phyloP scores from a whole-genome alignment of 2,797 vertebrate species.

The Anguilla pacifica region DNA sequence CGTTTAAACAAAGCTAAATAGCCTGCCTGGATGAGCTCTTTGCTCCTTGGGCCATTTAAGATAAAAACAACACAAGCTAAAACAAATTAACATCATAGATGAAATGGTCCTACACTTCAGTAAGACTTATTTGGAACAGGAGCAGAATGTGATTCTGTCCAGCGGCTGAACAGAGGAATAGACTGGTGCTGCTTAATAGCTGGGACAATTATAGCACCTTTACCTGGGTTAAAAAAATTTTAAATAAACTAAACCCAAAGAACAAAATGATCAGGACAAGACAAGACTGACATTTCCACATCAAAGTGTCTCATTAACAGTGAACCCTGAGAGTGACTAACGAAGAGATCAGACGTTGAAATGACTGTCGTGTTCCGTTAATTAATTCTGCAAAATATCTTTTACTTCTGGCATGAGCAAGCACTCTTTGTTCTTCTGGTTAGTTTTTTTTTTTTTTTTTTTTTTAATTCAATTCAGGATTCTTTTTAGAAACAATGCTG shows the following conservation, averaged over 20 bases:
- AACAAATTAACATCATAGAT: neutral
- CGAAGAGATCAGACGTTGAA: neutral
- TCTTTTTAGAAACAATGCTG: neutral
- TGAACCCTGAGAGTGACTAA: neutral
- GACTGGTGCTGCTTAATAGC: neutral
- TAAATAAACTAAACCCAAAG: neutral
- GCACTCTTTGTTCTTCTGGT: too few relatives aligned
- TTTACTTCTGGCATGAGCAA: neutral
- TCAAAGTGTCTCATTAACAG: neutral
- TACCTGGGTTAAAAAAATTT: neutral
- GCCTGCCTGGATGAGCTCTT: too few relatives aligned
- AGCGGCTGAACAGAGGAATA: neutral
- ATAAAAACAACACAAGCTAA: neutral
- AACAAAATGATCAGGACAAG: neutral
- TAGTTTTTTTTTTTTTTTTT: too few relatives aligned
- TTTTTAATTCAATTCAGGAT: neutral
- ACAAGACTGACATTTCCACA: neutral
- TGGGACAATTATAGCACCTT: neutral
- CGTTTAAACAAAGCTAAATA: too few relatives aligned
- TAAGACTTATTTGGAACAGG: neutral
- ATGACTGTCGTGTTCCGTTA: neutral
- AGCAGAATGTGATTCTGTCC: neutral
- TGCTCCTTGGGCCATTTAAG: too few relatives aligned
- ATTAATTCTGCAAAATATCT: neutral
- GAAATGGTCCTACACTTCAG: neutral